These are phyloP conservation scores for Dolomedes plantarius DNA, from an alignment of 2,888 invertebrate genomes.

Conservation along the genomic window DNA sequence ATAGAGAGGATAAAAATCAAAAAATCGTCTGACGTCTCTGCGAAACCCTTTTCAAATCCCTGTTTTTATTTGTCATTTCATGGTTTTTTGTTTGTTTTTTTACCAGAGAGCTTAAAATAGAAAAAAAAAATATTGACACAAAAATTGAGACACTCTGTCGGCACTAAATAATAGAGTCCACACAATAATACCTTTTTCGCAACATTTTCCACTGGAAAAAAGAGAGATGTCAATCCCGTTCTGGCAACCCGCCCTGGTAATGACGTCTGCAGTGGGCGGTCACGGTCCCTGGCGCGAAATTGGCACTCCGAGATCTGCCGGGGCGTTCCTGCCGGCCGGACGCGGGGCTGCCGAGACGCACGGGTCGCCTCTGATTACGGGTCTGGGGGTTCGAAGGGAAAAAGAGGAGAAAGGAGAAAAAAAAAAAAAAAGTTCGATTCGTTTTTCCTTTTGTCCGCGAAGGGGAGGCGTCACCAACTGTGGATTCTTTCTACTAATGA, in stretches of 20 bases:
- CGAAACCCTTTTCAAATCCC: too few species aligned
- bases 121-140: too few species aligned
- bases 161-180: too few species aligned
- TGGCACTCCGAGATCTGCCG: constrained; percentile 45
- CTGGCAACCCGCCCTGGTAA: constrained; percentile 7
- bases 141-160: too few species aligned
- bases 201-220: too few species aligned
- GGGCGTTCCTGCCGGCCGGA: constrained; percentile 59
- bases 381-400: constrained; percentile 14
- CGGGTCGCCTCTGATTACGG: constrained; percentile 35
- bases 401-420: too few species aligned
- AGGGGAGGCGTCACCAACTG: not conserved
- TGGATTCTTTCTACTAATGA: constrained; percentile 1
- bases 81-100: too few species aligned
- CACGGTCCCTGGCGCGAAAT: constrained; percentile 57
- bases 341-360: constrained; percentile 44
- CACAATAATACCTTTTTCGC: too few species aligned
- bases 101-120: too few species aligned
- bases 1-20: too few species aligned
- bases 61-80: too few species aligned
- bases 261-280: constrained; percentile 52
- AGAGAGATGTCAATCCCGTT: not conserved
- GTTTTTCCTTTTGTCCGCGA: constrained; percentile 14
- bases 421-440: constrained; percentile 19
- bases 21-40: too few species aligned